Conservation (phyloP, 1,140 invertebrate species). For the Drosophila sturtevanti region DNA sequence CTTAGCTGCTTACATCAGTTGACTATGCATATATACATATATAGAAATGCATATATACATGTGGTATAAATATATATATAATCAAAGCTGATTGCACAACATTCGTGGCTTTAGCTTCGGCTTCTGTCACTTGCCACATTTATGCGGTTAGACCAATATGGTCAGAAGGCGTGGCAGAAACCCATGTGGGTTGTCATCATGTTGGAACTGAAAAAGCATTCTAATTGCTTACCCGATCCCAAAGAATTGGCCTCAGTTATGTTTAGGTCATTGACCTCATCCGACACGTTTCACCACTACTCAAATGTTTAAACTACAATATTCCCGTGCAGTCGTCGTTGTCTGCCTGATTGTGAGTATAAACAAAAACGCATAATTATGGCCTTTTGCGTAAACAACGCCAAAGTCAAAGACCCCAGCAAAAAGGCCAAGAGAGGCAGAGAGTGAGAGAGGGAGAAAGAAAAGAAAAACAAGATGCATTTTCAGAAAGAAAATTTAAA, state of each 20-base stretch:
- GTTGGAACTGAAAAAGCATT: conserved; percentile 12
- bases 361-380: conserved; percentile 54
- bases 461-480: conserved; percentile 9
- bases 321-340: conserved; percentile 34
- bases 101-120: background rate
- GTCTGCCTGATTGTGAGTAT: conserved; percentile 21
- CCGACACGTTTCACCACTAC: conserved; percentile 16
- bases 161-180: background rate
- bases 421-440: background rate
- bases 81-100: conserved; percentile 34
- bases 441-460: no score
- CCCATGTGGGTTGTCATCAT: conserved; percentile 12
- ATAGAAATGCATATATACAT: background rate
- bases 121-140: conserved; percentile 1
- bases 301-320: conserved; percentile 42
- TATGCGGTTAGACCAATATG: background rate
- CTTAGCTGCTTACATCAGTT: conserved; percentile 22
- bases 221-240: conserved; percentile 31
- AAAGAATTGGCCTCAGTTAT: background rate
- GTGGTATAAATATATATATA: background rate
- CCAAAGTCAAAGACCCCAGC: conserved; percentile 14
- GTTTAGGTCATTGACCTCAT: conserved; percentile 24
- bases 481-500: conserved; percentile 35
- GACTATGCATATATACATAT: conserved; percentile 2
- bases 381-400: conserved; percentile 26